Conservation (phyloP, 1,140 invertebrate species). For the Heliothis virescens region DNA sequence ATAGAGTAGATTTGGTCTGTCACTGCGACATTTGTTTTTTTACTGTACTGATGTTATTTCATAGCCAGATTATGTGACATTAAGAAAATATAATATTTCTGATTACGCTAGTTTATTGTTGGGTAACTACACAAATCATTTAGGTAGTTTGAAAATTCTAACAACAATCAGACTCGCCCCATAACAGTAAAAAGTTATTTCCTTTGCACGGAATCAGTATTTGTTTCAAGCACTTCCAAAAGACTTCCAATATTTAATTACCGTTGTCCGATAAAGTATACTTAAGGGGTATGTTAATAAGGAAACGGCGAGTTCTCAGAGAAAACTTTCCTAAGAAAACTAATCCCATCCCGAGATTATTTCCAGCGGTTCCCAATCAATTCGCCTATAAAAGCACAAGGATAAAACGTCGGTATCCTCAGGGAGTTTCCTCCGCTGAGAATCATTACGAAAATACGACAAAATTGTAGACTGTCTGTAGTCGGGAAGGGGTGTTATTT, state of each 20-base stretch:
- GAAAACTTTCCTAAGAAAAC: conserved; percentile 71
- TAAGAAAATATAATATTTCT: background rate
- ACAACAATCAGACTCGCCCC: too few relatives aligned
- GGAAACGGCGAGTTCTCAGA: conserved; percentile 55
- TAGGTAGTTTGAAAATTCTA: too few relatives aligned
- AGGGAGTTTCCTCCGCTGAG: conserved; percentile 73
- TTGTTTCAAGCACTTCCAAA: conserved; percentile 11
- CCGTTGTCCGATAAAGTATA: conserved; percentile 59
- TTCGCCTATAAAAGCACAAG: conserved; percentile 80
- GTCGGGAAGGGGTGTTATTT: conserved; percentile 81
- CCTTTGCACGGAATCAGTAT: background rate
- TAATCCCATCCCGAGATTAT: conserved; percentile 76
- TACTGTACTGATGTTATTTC: background rate
- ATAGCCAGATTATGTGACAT: background rate
- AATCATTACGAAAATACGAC: conserved; percentile 84
- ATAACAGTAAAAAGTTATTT: conserved; percentile 28
- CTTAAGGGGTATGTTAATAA: conserved; percentile 66
- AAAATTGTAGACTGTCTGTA: conserved; percentile 77
- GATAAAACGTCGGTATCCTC: conserved; percentile 73
- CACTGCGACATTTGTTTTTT: conserved; percentile 41
- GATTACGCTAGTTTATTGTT: background rate
- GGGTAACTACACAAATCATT: too few relatives aligned
- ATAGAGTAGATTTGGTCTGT: conserved; percentile 42
- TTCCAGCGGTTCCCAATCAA: conserved; percentile 76
- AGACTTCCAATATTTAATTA: conserved; percentile 61